Percentiles rank a stretch among this genome's conserved stretches.
Evolutionary conservation across 2,113 vertebrate species (phyloP).

Genomic region (Lophius piscatorius): DNA sequence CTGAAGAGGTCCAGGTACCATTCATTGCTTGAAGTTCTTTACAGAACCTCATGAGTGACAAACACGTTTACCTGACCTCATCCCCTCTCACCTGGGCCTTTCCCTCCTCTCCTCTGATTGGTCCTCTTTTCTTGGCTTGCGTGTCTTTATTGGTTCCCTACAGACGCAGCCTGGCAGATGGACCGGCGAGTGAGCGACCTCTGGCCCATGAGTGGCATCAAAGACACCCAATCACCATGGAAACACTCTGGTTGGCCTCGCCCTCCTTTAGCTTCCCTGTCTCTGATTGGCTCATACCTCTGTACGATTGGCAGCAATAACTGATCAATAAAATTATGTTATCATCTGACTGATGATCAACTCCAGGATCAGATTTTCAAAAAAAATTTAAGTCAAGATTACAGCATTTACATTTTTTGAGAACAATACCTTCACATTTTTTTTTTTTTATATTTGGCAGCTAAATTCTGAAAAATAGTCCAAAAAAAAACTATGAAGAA

Average conservation of each 20-base stretch:
- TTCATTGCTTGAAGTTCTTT: not conserved
- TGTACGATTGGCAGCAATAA: not conserved
- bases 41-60: slow-evolving; percentile 3
- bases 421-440: no score
- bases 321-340: no score
- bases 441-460: no score
- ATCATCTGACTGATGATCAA: no score
- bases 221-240: slow-evolving; percentile 90
- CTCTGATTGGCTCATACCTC: slow-evolving; percentile 31
- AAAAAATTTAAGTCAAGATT: no score
- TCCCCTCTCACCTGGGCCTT: slow-evolving; percentile 9
- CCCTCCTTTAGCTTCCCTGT: slow-evolving; percentile 17
- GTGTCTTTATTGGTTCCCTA: slow-evolving; percentile 71
- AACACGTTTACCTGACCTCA: not conserved
- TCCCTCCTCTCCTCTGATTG: slow-evolving; percentile 32
- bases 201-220: slow-evolving; percentile 81
- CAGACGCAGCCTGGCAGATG: slow-evolving; percentile 96
- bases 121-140: slow-evolving; percentile 29
- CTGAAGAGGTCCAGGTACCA: not conserved
- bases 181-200: slow-evolving; percentile 92
- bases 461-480: no score
- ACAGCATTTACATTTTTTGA: no score
- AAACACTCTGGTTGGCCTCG: slow-evolving; percentile 89
- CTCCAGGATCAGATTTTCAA: no score
- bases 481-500: no score